Evolutionary conservation across 2,797 vertebrate genomes (phyloP).

Genomic region (Sternarchorhynchus goeldii): DNA sequence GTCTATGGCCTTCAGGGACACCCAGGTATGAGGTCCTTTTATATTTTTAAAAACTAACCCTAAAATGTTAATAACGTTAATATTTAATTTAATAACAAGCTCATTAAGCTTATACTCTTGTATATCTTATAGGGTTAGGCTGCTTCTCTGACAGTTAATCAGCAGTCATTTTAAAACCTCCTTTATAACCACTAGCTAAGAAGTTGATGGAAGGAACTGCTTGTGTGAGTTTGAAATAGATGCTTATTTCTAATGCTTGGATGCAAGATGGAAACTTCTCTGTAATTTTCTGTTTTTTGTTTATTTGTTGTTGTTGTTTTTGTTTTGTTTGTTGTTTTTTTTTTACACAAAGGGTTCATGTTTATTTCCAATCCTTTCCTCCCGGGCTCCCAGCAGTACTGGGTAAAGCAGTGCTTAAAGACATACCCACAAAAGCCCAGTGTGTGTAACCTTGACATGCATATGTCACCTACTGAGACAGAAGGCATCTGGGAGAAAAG

Average conservation of each 20-base stretch:
- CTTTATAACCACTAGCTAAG: too few species aligned
- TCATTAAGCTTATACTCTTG: not conserved
- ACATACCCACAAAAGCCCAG: conserved; percentile 89
- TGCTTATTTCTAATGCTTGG: too few species aligned
- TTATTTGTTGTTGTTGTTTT: not conserved
- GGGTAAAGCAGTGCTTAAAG: conserved; percentile 91
- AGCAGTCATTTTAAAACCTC: too few species aligned
- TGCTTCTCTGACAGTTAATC: too few species aligned
- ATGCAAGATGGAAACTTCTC: too few species aligned
- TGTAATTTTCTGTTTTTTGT: not conserved
- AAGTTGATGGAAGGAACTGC: too few species aligned
- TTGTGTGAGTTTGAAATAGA: too few species aligned
- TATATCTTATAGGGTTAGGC: not conserved
- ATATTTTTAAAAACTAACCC: not conserved
- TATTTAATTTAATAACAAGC: too few species aligned
- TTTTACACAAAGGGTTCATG: conserved; percentile 81
- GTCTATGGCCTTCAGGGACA: conserved; percentile 82
- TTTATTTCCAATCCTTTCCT: conserved; percentile 92
- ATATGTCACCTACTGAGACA: conserved; percentile 85
- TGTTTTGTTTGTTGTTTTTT: not conserved
- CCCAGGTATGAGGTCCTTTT: conserved; percentile 76
- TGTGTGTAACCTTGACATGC: conserved; percentile 93
- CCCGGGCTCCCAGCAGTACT: conserved; percentile 83
- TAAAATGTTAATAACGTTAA: not conserved
- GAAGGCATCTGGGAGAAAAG: conserved; percentile 88